phyloP scores from a whole-genome alignment of 2,113 vertebrate species.

The Epinephelus moara region DNA sequence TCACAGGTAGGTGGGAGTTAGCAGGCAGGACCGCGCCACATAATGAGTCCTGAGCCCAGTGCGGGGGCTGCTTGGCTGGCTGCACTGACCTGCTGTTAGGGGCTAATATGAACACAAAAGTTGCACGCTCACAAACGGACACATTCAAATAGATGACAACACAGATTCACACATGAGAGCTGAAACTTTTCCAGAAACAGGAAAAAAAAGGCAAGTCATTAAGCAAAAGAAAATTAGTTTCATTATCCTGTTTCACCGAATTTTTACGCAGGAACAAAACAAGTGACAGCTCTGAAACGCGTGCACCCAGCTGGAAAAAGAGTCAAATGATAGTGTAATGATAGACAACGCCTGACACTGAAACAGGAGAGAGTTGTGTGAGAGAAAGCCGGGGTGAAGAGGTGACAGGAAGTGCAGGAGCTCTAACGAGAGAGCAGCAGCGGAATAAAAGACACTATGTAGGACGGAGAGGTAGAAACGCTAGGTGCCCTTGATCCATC shows the following conservation, averaged over 20 bases:
- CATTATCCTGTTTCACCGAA: background rate
- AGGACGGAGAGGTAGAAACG: constrained; percentile 9
- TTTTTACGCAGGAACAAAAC: background rate
- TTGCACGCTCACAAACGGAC: constrained; percentile 18
- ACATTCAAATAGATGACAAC: constrained; percentile 21
- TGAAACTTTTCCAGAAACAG: constrained; percentile 1
- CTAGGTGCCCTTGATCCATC: constrained; percentile 16
- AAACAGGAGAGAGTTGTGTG: background rate
- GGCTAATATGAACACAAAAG: constrained; percentile 49
- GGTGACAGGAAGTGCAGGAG: constrained; percentile 47
- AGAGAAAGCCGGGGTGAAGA: constrained; percentile 21
- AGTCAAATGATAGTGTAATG: background rate
- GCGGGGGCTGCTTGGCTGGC: constrained; percentile 57
- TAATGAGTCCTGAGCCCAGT: constrained; percentile 63
- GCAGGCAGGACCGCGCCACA: constrained; percentile 48
- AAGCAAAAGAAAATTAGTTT: background rate
- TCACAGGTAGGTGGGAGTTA: constrained; percentile 62
- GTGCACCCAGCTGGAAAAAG: background rate
- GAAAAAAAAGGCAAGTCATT: background rate
- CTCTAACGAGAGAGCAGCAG: constrained; percentile 32
- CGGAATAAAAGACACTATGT: constrained; percentile 27
- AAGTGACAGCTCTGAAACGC: background rate
- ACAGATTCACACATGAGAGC: constrained; percentile 30
- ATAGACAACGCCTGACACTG: background rate
- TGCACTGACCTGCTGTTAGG: constrained; percentile 61